phyloP scores from a whole-genome alignment of 2,888 invertebrate species.

The Cabera pusaria region DNA sequence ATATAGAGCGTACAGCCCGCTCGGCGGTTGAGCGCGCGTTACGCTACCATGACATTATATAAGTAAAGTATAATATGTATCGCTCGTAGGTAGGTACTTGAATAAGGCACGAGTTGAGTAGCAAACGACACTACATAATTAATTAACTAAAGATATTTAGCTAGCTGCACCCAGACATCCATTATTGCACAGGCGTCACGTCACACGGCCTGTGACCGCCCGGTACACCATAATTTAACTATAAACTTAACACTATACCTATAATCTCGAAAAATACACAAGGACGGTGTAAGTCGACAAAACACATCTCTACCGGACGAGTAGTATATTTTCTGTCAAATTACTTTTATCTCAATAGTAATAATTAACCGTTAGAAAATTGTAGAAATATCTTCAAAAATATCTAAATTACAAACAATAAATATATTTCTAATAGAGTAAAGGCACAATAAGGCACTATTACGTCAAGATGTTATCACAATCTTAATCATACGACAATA shows the following conservation, averaged over 20 bases:
- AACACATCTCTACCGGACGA: slow-evolving; percentile 65
- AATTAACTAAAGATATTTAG: slow-evolving; percentile 46
- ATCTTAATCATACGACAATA: slow-evolving; percentile 64
- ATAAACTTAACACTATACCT: slow-evolving; percentile 69
- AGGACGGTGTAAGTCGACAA: slow-evolving; percentile 82
- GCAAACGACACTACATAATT: slow-evolving; percentile 24
- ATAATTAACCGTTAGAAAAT: slow-evolving; percentile 61
- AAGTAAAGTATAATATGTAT: slow-evolving; percentile 42
- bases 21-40: slow-evolving; percentile 29
- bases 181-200: slow-evolving; percentile 47
- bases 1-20: slow-evolving; percentile 34
- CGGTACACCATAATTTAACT: slow-evolving; percentile 67
- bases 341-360: slow-evolving; percentile 63
- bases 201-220: slow-evolving; percentile 56
- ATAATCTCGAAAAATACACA: slow-evolving; percentile 82
- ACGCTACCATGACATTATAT: slow-evolving; percentile 42
- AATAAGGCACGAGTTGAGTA: slow-evolving; percentile 47
- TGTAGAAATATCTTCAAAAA: slow-evolving; percentile 69
- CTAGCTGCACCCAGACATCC: slow-evolving; percentile 62
- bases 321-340: slow-evolving; percentile 61
- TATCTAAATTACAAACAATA: slow-evolving; percentile 76
- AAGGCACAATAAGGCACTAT: slow-evolving; percentile 82
- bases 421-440: slow-evolving; percentile 65
- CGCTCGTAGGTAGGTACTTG: slow-evolving; percentile 40
- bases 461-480: slow-evolving; percentile 80